Base-by-base conservation (phyloP, 2,797 vertebrate genomes). In the Chlorospingus semifuscus region DNA sequence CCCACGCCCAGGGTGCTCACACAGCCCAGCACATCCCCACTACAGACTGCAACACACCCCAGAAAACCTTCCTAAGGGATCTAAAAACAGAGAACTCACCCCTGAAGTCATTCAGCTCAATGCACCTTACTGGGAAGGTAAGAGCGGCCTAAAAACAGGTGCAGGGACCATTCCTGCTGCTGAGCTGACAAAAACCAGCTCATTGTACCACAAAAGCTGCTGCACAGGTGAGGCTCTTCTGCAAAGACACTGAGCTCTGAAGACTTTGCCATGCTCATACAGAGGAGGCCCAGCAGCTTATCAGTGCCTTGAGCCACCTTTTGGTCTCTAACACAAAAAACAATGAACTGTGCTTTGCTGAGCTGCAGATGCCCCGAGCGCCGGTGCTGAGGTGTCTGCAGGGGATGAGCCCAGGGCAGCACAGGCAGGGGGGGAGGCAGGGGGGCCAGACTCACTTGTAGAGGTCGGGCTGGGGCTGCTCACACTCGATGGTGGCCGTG, bases 391-490 rank as follows among this genome's bases (percentile, higher is more conserved):
- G 34, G 39, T 3, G 36, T 1, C 55, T 39, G 46, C 57, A 75
- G 74, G 26, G 87, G 87, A 18, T 36, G n/a, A 34, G 59, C 50
- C 6, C 46, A 22, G 66, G 52, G 49, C 41, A 68, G 49, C 72
- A 61, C 2, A 4, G 32, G 41, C 8, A 70, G 69, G 18, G 12
- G 47, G 5, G 47, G 32, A 0, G 36, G 75, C 76, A 52, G 85
- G 46, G 66, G 14, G 49, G 59, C n/a, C 71, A 46, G 15, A 83
- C 98, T 93, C 98, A 99, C 99, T 99, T 99, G 98, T 99, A 99
- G 97, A 99, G 99, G 98, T 99, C 99, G 52, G 99, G 99, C 91
- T 99, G 99, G 4, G 99, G 99, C 96, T 99, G 99, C 90, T 99
- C 99, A 83, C 99, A 99, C 98, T 99, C 99, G 7, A 99, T 99